phyloP scores from a whole-genome alignment of 2,113 vertebrate genomes.

The Euleptes europaea region DNA sequence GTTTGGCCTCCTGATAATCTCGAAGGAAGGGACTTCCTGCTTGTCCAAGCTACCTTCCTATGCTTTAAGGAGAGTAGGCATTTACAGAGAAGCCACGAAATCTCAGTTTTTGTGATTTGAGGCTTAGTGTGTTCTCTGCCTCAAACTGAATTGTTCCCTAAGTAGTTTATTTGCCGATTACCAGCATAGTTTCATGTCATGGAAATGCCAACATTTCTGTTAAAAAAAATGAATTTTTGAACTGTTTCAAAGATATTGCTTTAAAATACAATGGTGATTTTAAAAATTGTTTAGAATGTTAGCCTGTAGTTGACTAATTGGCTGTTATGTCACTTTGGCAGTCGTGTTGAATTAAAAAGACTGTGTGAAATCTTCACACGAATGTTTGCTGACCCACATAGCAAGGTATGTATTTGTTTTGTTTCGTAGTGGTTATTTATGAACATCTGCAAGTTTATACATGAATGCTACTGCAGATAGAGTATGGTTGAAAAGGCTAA shows the following conservation, averaged over 20 bases:
- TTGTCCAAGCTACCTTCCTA: not conserved
- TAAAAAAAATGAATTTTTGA: not conserved
- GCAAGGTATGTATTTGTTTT: conserved; percentile 87
- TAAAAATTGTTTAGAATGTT: conserved; percentile 13
- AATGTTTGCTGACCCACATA: conserved; percentile 99
- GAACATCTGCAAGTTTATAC: not conserved
- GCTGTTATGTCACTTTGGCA: conserved; percentile 71
- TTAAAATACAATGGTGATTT: not conserved
- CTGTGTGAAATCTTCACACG: conserved; percentile 98
- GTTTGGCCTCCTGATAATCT: not conserved
- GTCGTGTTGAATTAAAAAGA: conserved; percentile 96
- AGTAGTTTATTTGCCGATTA: not conserved
- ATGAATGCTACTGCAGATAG: not conserved
- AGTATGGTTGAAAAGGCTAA: not conserved
- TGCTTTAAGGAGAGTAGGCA: not conserved
- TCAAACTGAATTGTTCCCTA: not conserved
- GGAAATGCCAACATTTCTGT: not conserved
- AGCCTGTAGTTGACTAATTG: conserved; percentile 42
- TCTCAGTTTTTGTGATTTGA: not conserved
- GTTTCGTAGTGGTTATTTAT: conserved; percentile 19
- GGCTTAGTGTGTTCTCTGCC: not conserved
- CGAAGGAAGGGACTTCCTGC: not conserved
- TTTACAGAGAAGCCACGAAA: not conserved
- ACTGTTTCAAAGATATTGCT: not conserved
- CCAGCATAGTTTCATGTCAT: too few species aligned